These are phyloP conservation scores for Zootoca vivipara DNA, from an alignment of 2,113 vertebrate species.

Conservation along the genomic window DNA sequence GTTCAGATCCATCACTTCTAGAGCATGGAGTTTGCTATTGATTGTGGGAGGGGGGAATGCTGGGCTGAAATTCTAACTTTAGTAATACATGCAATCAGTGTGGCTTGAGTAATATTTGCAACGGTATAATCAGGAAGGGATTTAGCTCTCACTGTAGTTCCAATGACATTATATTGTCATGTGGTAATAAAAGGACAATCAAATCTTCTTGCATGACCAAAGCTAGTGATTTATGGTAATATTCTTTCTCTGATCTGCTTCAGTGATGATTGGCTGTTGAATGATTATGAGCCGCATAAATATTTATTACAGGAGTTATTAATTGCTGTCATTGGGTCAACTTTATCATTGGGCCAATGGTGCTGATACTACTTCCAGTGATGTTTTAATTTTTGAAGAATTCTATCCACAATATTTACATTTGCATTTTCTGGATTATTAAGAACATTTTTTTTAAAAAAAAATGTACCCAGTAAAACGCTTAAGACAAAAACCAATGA, in stretches of 20 bases:
- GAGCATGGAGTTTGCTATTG: slow-evolving; percentile 9
- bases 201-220: slow-evolving; percentile 40
- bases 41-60: slow-evolving; percentile 6
- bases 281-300: slow-evolving; percentile 34
- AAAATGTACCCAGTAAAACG: not conserved
- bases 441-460: not conserved
- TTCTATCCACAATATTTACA: slow-evolving; percentile 16
- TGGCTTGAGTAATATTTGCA: not conserved
- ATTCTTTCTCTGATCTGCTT: slow-evolving; percentile 31
- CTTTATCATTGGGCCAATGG: slow-evolving; percentile 17
- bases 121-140: not conserved
- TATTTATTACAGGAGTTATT: slow-evolving; percentile 47
- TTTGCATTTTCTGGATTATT: slow-evolving; percentile 4
- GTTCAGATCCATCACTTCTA: not conserved
- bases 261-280: slow-evolving; percentile 43
- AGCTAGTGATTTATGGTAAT: slow-evolving; percentile 40
- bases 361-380: slow-evolving; percentile 27
- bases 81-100: not conserved
- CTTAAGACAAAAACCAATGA: slow-evolving; percentile 6
- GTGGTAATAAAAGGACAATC: slow-evolving; percentile 21
- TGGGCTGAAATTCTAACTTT: not conserved
- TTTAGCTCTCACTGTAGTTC: slow-evolving; percentile 16
- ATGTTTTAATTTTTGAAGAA: slow-evolving; percentile 29
- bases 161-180: not conserved
- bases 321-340: slow-evolving; percentile 36